A percentile compares a stretch with the other conserved stretches of the same genome.
phyloP scores from a whole-genome alignment of 2,888 invertebrate species.

The Dermolepida albohirtum region DNA sequence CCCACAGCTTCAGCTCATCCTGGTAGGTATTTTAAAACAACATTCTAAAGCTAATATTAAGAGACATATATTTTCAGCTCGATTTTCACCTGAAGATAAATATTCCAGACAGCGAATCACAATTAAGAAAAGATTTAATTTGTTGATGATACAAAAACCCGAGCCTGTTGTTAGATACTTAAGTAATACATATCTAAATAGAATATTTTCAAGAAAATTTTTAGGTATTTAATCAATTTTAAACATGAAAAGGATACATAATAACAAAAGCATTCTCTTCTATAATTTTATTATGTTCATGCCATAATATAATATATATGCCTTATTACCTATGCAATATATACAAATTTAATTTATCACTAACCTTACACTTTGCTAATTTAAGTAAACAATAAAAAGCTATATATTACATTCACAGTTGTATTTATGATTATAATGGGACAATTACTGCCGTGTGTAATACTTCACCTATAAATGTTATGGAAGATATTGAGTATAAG shows the following conservation, averaged over 20 bases:
- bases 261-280: constrained; percentile 11
- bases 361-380: constrained; percentile 45
- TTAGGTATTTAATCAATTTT: no score
- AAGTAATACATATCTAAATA: not conserved
- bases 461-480: constrained; percentile 34
- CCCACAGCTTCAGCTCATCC: constrained; percentile 93
- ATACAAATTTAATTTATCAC: constrained; percentile 45
- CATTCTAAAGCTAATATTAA: constrained; percentile 20
- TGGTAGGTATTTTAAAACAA: constrained; percentile 64
- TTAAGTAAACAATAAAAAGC: constrained; percentile 47
- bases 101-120: constrained; percentile 89
- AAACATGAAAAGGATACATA: no score
- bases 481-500: constrained; percentile 41
- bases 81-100: constrained; percentile 96
- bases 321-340: constrained; percentile 29
- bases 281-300: constrained; percentile 37
- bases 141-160: constrained; percentile 87
- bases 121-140: constrained; percentile 89
- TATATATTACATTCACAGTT: constrained; percentile 46
- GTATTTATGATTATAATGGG: constrained; percentile 32
- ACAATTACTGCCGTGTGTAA: constrained; percentile 33
- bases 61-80: constrained; percentile 72
- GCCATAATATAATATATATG: constrained; percentile 48
- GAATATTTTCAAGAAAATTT: not conserved
- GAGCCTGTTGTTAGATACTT: constrained; percentile 72